Base-by-base conservation (phyloP, 2,797 vertebrate genomes). In the Xenopus petersii region DNA sequence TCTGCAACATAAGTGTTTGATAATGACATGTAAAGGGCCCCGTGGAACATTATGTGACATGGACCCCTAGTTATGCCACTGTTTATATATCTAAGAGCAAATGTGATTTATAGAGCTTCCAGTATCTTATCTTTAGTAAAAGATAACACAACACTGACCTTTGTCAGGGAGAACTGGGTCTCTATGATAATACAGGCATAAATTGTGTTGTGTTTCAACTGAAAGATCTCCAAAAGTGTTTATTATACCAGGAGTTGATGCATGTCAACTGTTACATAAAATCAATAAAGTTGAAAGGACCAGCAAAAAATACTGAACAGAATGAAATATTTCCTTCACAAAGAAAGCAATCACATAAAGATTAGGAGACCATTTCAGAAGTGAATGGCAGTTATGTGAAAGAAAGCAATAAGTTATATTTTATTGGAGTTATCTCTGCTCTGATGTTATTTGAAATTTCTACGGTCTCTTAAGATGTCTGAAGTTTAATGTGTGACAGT, bases 261-360 rank as follows among this genome's bases (percentile, higher is more conserved):
- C 91, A 92, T 91, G 89, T 91, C 90, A 89, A 87, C 80, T 77
- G 85, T 88, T 91, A 91, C 89, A 91, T 89, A 91, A 92, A 91
- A 90, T 90, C 91, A 92, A 91, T 91, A 91, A 88, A 89, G 88
- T 85, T 84, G 87, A 88, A 87, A 88, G 88, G 90, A 91, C 86
- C 75, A 73, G 89, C 87, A 84, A 90, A 91, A 92, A 92, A 92
- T 91, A 89, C 82, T 80, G 82, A 77, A 81, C 80, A 81, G 83
- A 87, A 89, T 84, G 85, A 85, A 87, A 85, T 91, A 92, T 90
- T 91, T 92, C 88, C 87, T 87, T 91, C 89, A 86, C 13, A 16
- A 80, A 84, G 83, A 89, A 91, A 84, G 88, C 88, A 91, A 91
- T 91, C 86, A 84, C 86, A 90, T 90, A 89, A 90, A 91, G 89